A percentile compares a stretch with the other conserved stretches of the same genome.
These are phyloP conservation scores for Paramisgurnus dabryanus DNA, from an alignment of 2,113 vertebrate genomes.

Conservation along the genomic window DNA sequence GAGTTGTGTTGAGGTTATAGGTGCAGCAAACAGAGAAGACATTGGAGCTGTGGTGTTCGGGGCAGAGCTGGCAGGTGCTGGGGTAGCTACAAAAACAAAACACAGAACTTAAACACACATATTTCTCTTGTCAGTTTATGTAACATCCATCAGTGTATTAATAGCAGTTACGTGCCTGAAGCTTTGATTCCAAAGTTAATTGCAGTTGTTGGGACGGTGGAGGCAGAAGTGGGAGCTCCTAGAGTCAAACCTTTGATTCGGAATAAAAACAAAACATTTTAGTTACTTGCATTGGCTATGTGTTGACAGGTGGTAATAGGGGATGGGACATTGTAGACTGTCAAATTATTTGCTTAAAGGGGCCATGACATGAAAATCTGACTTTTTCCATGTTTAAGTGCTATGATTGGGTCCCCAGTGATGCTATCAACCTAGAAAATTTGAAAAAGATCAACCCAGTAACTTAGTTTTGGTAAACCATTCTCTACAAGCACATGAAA, in stretches of 20 bases:
- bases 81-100: slow-evolving; percentile 55
- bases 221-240: slow-evolving; percentile 44
- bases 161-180: slow-evolving; percentile 62
- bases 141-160: not conserved
- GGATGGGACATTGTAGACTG: too few species aligned
- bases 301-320: too few species aligned
- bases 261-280: not conserved
- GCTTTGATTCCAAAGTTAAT: slow-evolving; percentile 81
- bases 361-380: too few species aligned
- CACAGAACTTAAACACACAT: not conserved
- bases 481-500: too few species aligned
- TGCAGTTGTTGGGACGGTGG: slow-evolving; percentile 54
- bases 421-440: too few species aligned
- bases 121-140: too few species aligned
- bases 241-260: slow-evolving; percentile 51
- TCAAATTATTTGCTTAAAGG: too few species aligned
- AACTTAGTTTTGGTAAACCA: too few species aligned
- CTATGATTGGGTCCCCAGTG: too few species aligned
- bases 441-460: too few species aligned
- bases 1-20: slow-evolving; percentile 51
- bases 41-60: slow-evolving; percentile 58
- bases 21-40: slow-evolving; percentile 66
- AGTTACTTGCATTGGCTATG: too few species aligned
- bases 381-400: too few species aligned
- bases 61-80: slow-evolving; percentile 63